A percentile compares a stretch with the other conserved stretches of the same genome.
phyloP scores from a whole-genome alignment of 2,113 vertebrate genomes.

The Alectura lathami region DNA sequence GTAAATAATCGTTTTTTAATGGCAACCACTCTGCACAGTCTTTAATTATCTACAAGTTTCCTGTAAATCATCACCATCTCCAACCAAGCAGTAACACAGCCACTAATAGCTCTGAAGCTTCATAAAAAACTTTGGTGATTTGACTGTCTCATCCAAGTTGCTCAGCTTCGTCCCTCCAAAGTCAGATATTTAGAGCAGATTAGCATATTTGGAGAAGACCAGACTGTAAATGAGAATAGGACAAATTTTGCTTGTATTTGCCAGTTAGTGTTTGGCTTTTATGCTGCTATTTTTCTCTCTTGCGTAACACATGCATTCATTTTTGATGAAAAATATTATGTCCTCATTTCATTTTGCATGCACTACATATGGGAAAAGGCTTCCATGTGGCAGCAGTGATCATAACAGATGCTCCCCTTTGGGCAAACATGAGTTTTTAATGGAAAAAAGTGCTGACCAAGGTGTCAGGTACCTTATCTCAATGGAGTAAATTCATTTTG shows the following conservation, averaged over 20 bases:
- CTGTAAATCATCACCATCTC: not conserved
- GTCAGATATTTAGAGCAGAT: not conserved
- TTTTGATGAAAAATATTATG: not conserved
- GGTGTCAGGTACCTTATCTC: constrained; percentile 11
- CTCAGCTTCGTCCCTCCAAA: not conserved
- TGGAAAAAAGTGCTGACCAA: constrained; percentile 42
- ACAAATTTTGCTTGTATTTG: not conserved
- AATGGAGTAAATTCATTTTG: constrained; percentile 9
- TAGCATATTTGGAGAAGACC: not conserved
- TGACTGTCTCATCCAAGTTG: not conserved
- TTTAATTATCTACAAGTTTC: constrained; percentile 7
- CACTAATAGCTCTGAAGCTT: not conserved
- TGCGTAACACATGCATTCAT: not conserved
- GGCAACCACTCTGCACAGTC: not conserved
- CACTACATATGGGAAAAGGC: constrained; percentile 9
- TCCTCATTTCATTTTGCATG: constrained; percentile 10
- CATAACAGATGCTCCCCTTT: constrained; percentile 46
- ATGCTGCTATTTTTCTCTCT: not conserved
- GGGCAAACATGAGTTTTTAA: constrained; percentile 20
- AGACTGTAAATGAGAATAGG: not conserved
- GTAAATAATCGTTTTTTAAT: constrained; percentile 35
- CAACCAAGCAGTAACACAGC: not conserved
- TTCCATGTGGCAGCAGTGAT: constrained; percentile 42
- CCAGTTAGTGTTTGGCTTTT: not conserved
- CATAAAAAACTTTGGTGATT: not conserved